Conservation (phyloP, 2,888 invertebrate genomes). For the Pollenia labialis region DNA sequence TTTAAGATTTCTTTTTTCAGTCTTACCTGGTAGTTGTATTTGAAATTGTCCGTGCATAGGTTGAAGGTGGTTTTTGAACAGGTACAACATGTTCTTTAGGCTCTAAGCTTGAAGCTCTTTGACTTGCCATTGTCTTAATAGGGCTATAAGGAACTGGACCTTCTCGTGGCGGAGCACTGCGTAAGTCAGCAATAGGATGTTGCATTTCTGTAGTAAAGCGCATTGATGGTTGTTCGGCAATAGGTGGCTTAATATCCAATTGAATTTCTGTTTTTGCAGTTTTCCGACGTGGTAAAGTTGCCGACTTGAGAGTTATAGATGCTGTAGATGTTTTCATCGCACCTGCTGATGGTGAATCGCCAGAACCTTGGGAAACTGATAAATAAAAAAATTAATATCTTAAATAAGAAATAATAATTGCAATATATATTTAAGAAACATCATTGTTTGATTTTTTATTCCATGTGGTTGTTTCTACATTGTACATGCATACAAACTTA, state of each 20-base stretch:
- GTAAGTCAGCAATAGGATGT: constrained; percentile 85
- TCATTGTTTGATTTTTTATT: constrained; percentile 25
- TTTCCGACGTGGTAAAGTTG: constrained; percentile 88
- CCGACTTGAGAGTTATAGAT: constrained; percentile 88
- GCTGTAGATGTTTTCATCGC: constrained; percentile 86
- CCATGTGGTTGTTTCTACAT: constrained; percentile 4
- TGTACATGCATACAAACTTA: constrained; percentile 20
- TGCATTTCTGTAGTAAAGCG: constrained; percentile 87
- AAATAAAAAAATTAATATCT: constrained; percentile 9
- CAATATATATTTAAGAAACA: background rate
- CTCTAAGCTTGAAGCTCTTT: constrained; percentile 86
- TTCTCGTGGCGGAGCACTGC: constrained; percentile 83
- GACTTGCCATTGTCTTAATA: constrained; percentile 79
- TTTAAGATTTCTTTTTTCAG: background rate
- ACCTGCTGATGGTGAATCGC: constrained; percentile 73
- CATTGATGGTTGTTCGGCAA: constrained; percentile 83
- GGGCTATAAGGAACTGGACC: constrained; percentile 83
- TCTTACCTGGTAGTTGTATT: constrained; percentile 81
- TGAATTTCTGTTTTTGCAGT: constrained; percentile 88
- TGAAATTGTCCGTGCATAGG: constrained; percentile 81
- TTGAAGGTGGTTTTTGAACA: constrained; percentile 85
- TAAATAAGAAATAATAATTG: background rate
- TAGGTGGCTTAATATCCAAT: constrained; percentile 85
- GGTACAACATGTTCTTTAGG: constrained; percentile 89
- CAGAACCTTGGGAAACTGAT: constrained; percentile 41